Evolutionary conservation across 2,797 vertebrate species (phyloP), one percentile per base, ranked within the genome.

Genomic region (Sphaeramia orbicularis): DNA sequence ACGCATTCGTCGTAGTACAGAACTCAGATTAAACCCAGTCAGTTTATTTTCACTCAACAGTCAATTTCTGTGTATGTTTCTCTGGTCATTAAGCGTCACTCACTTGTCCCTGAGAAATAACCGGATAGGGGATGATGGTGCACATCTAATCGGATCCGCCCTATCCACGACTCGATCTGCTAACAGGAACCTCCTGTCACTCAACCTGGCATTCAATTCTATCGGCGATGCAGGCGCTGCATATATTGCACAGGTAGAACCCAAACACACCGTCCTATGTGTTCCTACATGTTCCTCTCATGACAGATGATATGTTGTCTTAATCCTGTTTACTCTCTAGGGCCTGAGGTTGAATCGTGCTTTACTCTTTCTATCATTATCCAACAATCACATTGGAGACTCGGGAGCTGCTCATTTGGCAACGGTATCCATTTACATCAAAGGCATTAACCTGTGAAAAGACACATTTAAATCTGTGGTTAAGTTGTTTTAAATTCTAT

Each of bases 191-290:
- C 91, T 97, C 0, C n/a, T 88, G 35, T 93, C 91, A 0, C 94
- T 98, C 74, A 95, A 93, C 74, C 88, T 98, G 79, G 90, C 92
- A 12, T 98, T 95, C 88, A 98, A 98, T 74, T 85, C 52, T 69
- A 93, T 98, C n/a, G 91, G 95, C 0, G 95, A 98, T 61, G 38
- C 50, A 24, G 97, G 96, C 0, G 96, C 95, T 0, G 15, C 73
- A 38, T 52, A 94, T 80, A 91, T 98, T 0, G 95, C 96, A 0
- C 69, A 96, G 62, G 96, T 97, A 87, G 14, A 41, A 52, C 12
- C 1, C 12, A 51, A 7, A 71, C 24, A 27, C 45, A 10, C 50
- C 0, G 2, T 5, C 0, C n/a, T 35, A 5, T 65, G 16, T n/a
- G 1, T 10, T 6, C 4, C 9, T 12, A 0, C 19, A n/a, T 56